phyloP scores from a whole-genome alignment of 2,113 vertebrate species.

The Bufo bufo region DNA sequence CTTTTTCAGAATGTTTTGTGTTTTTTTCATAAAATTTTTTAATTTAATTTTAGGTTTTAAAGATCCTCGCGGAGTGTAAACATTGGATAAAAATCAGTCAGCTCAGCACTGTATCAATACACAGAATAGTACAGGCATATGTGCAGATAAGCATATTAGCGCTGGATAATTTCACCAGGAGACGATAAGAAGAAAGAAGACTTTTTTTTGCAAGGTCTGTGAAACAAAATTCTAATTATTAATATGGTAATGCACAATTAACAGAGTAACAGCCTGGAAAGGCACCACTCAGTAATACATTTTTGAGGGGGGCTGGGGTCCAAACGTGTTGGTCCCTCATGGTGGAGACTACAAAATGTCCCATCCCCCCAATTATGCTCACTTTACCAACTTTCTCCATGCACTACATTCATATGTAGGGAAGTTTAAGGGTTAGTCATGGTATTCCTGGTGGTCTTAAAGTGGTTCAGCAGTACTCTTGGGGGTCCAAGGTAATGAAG shows the following conservation, averaged over 20 bases:
- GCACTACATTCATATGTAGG: not conserved
- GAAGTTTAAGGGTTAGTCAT: not conserved
- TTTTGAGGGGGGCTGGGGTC: not conserved
- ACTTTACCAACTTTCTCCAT: not conserved
- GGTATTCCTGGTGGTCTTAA: not conserved
- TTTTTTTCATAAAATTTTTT: too few species aligned
- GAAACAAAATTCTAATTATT: not conserved
- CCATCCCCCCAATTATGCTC: not conserved
- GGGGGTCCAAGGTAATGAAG: too few species aligned
- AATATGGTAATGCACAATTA: not conserved
- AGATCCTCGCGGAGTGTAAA: not conserved
- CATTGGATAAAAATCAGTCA: not conserved
- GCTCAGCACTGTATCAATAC: not conserved
- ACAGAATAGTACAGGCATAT: not conserved
- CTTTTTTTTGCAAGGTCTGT: not conserved
- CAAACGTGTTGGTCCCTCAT: not conserved
- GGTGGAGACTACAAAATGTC: not conserved
- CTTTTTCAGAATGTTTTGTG: too few species aligned
- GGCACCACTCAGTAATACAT: not conserved
- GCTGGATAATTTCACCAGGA: conserved; percentile 5
- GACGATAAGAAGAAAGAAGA: not conserved
- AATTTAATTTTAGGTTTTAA: not conserved
- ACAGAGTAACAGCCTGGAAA: not conserved
- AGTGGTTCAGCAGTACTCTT: too few species aligned
- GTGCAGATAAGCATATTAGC: conserved; percentile 11